These are phyloP conservation scores for Rhinolophus sinicus DNA, from an alignment of 2,113 vertebrate genomes.

Conservation along the genomic window DNA sequence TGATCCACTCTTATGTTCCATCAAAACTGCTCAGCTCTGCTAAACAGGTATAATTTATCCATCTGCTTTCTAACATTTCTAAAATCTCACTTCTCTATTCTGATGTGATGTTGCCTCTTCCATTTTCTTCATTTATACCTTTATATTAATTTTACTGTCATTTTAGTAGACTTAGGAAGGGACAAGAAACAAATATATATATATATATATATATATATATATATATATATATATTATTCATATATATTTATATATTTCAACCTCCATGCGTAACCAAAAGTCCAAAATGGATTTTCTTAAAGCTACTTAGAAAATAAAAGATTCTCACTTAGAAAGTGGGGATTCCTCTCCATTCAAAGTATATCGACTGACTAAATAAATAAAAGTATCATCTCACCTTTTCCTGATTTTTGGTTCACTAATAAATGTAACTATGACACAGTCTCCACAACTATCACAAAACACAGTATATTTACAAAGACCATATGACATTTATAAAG, in stretches of 20 bases:
- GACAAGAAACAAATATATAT: not conserved
- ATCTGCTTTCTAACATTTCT: constrained; percentile 11
- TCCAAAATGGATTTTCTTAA: not conserved
- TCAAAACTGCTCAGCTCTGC: not conserved
- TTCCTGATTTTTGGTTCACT: constrained; percentile 37
- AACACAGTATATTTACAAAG: not conserved
- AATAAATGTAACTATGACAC: constrained; percentile 17
- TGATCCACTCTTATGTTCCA: not conserved
- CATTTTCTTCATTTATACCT: not conserved
- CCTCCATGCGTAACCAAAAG: not conserved
- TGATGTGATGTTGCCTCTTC: not conserved
- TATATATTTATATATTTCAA: not conserved
- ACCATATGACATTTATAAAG: constrained; percentile 23
- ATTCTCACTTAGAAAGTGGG: not conserved
- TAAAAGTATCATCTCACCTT: not conserved
- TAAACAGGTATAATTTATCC: not conserved
- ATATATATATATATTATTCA: not conserved
- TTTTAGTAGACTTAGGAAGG: not conserved
- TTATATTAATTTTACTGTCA: not conserved
- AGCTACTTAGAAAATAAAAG: constrained; percentile 33
- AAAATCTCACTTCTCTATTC: not conserved
- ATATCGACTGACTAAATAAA: not conserved
- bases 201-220: not conserved
- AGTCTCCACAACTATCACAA: constrained; percentile 10
- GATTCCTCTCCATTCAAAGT: constrained; percentile 15